Conservation (phyloP, 2,113 vertebrate genomes). For the Tyrannus savana region DNA sequence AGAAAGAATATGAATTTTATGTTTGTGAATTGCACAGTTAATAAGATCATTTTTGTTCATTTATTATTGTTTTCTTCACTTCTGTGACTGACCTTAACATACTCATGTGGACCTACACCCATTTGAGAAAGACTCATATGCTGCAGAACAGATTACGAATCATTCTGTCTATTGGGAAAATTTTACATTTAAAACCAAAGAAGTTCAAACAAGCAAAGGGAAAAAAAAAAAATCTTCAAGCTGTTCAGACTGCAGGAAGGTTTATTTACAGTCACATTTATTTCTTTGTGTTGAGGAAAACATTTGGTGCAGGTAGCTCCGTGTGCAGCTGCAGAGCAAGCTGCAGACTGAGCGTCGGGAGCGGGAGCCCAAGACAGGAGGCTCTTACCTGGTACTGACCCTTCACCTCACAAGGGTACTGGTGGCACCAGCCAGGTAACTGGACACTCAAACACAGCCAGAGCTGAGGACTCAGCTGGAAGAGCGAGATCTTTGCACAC, state of each 20-base stretch:
- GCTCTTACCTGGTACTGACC: not conserved
- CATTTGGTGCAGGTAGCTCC: not conserved
- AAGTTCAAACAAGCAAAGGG: not conserved
- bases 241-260: not conserved
- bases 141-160: not conserved
- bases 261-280: not conserved
- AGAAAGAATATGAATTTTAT: not conserved
- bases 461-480: not conserved
- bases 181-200: not conserved
- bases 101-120: not conserved
- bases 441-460: not conserved
- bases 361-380: not conserved
- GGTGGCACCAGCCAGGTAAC: not conserved
- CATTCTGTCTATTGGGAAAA: not conserved
- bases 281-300: not conserved
- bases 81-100: not conserved
- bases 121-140: not conserved
- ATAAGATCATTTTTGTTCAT: not conserved
- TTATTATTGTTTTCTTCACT: not conserved
- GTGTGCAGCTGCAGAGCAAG: not conserved
- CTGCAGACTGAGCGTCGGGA: not conserved
- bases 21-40: not conserved
- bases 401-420: not conserved
- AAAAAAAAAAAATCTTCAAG: not conserved
- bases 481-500: fast-evolving